phyloP scores from a whole-genome alignment of 2,797 vertebrate genomes.

The Sandelia bainsii region DNA sequence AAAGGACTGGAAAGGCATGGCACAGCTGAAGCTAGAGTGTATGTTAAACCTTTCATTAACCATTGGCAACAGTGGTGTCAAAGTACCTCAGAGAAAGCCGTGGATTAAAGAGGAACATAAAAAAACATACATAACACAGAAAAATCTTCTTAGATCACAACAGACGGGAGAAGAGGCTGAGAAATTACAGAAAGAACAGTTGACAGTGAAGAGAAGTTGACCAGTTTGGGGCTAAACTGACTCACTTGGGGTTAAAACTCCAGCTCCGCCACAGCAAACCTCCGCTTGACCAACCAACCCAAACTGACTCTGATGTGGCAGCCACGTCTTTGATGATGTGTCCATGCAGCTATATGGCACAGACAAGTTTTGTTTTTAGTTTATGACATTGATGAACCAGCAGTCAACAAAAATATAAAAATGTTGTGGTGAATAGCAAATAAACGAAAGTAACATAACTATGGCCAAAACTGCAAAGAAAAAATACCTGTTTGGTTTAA shows the following conservation, averaged over 20 bases:
- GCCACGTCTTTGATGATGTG: constrained; percentile 81
- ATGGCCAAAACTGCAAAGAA: neutral
- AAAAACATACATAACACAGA: constrained; percentile 66
- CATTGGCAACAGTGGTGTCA: constrained; percentile 23
- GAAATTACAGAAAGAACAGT: constrained; percentile 45
- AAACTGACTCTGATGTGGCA: constrained; percentile 82
- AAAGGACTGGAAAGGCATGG: constrained; percentile 33
- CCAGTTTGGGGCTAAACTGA: constrained; percentile 47
- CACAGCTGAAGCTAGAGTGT: constrained; percentile 12
- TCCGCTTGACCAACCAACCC: constrained; percentile 82
- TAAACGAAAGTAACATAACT: neutral
- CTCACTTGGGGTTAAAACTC: constrained; percentile 83
- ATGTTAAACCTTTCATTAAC: constrained; percentile 45
- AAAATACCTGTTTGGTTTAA: neutral
- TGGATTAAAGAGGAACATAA: constrained; percentile 32
- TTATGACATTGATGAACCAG: constrained; percentile 7
- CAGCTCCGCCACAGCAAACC: constrained; percentile 79
- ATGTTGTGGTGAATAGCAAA: constrained; percentile 2
- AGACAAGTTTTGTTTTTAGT: constrained; percentile 57
- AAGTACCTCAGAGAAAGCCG: constrained; percentile 27
- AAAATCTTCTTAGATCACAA: constrained; percentile 47
- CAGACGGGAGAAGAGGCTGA: constrained; percentile 54
- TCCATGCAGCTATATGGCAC: constrained; percentile 81
- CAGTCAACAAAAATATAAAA: constrained; percentile 26
- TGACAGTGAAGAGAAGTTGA: constrained; percentile 48